A percentile compares a stretch with the other conserved stretches of the same genome.
Conservation (phyloP, 2,797 vertebrate genomes). For the Xiphophorus birchmanni region DNA sequence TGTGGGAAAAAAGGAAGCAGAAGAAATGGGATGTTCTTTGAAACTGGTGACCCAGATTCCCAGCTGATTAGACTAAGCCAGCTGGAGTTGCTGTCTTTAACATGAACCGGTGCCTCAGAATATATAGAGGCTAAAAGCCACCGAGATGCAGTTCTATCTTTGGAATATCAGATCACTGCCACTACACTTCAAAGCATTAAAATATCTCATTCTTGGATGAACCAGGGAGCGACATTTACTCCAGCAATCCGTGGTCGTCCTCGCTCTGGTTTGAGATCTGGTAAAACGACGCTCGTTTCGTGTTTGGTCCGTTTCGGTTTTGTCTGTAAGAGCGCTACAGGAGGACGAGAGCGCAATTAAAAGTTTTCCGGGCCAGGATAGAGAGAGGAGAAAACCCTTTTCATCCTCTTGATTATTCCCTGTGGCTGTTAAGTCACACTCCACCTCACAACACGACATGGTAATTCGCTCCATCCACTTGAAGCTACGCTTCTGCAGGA, state of each 20-base stretch:
- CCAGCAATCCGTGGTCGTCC: neutral
- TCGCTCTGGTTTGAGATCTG: neutral
- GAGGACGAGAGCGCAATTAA: conserved; percentile 27
- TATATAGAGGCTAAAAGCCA: neutral
- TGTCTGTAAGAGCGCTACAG: neutral
- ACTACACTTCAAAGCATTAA: conserved; percentile 1
- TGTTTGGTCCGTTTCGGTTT: neutral
- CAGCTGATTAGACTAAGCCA: neutral
- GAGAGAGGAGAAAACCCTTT: conserved; percentile 16
- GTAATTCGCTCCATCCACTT: conserved; percentile 34
- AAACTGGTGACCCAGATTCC: neutral
- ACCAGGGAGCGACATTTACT: neutral
- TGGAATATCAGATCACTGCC: neutral
- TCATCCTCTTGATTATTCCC: conserved; percentile 29
- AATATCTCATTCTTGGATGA: neutral
- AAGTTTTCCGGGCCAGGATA: conserved; percentile 27
- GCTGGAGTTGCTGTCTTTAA: conserved; percentile 1
- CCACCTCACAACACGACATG: conserved; percentile 20
- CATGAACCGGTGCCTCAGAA: neutral
- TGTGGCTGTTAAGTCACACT: conserved; percentile 28
- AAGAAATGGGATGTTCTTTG: no score
- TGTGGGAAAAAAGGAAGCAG: neutral
- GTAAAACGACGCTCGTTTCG: neutral
- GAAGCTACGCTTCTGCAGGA: neutral
- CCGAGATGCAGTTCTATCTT: neutral